phyloP scores from a whole-genome alignment of 2,797 vertebrate species.

The Microtus obscurus region DNA sequence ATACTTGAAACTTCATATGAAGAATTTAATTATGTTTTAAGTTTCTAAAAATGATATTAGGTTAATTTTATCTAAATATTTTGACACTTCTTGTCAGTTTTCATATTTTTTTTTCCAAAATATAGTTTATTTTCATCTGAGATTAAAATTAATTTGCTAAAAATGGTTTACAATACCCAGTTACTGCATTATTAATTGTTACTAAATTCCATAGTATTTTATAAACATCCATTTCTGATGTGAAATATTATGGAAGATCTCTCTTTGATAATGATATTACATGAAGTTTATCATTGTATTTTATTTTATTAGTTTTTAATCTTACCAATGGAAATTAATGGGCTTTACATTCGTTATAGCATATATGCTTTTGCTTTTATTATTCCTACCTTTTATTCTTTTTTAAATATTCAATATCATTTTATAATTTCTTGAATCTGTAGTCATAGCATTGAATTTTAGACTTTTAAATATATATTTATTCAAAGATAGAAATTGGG shows the following conservation, averaged over 20 bases:
- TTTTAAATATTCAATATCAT: not conserved
- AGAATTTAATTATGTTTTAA: conserved; percentile 22
- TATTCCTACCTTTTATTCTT: conserved; percentile 32
- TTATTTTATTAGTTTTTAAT: conserved; percentile 17
- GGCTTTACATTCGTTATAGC: not conserved
- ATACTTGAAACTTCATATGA: not conserved
- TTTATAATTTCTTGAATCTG: conserved; percentile 2
- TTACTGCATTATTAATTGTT: not conserved
- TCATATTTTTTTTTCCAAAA: not conserved
- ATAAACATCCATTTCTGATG: not conserved
- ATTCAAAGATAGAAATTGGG: not conserved
- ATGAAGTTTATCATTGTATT: not conserved
- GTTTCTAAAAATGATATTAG: conserved; percentile 4
- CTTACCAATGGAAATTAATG: not conserved
- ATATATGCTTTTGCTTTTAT: not conserved
- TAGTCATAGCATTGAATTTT: not conserved
- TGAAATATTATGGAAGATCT: not conserved
- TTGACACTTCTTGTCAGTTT: conserved; percentile 20
- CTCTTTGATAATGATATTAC: not conserved
- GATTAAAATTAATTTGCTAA: conserved; percentile 18
- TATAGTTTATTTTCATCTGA: conserved; percentile 15
- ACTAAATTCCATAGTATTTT: not conserved
- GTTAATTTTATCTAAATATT: not conserved
- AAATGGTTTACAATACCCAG: not conserved
- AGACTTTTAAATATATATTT: not conserved